phyloP scores from a whole-genome alignment of 2,113 vertebrate species.

The Neolamprologus brichardi region DNA sequence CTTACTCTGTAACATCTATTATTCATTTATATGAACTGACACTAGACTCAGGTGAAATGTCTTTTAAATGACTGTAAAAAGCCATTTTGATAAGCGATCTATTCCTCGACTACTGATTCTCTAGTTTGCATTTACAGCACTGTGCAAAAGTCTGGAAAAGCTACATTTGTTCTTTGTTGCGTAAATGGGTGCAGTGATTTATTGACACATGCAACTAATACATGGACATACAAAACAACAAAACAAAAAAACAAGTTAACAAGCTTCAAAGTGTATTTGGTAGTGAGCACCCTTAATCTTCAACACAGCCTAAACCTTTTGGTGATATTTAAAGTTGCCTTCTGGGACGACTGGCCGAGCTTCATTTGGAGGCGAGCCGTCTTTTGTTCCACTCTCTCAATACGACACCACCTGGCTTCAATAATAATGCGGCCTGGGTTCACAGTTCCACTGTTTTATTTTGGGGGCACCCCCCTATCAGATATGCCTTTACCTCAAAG shows the following conservation, averaged over 20 bases:
- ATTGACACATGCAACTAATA: background rate
- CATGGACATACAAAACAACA: background rate
- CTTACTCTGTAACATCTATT: background rate
- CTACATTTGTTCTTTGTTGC: background rate
- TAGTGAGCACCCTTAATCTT: background rate
- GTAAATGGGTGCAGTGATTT: background rate
- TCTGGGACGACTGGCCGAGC: background rate
- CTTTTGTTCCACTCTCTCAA: background rate
- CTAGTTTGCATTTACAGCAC: background rate
- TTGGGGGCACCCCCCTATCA: background rate
- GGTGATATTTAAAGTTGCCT: background rate
- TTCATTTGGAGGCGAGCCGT: background rate
- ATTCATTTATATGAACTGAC: background rate
- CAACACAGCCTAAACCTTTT: background rate
- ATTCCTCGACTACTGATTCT: background rate
- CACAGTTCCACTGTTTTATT: background rate
- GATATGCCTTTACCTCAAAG: background rate
- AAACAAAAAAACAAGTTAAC: background rate
- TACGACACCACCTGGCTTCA: background rate
- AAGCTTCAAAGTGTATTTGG: background rate
- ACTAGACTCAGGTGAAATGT: background rate
- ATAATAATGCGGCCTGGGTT: background rate
- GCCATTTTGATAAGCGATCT: background rate
- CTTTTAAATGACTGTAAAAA: background rate
- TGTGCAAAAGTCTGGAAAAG: background rate